Base-by-base conservation (phyloP, 2,113 vertebrate species). In the Hystrix cristata region DNA sequence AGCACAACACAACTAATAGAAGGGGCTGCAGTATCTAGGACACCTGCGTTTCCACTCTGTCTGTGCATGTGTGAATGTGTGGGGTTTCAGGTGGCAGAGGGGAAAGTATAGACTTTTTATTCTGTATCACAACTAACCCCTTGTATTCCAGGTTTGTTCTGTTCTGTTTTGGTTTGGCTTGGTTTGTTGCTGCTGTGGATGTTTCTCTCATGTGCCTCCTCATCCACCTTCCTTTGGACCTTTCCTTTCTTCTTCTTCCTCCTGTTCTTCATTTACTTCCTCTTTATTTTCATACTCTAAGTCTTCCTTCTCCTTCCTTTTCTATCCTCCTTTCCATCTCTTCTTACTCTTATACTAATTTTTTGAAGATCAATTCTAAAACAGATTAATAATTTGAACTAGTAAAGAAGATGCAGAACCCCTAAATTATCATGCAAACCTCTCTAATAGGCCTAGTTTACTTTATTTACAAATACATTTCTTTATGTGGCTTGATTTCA, bases 361-460 rank as follows among this genome's bases (percentile, higher is more conserved):
- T 92, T 82, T 46, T 48, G 10, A 94, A 94, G 53, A 82, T 38
- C n/a, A 14, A 3, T 88, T 93, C 51, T 65, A 86, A 91, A 88
- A n/a, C 31, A 1, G 2, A 43, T 74, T 53, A 11, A 8, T 43
- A 12, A 57, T 59, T 51, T 83, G 60, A 62, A 69, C 48, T 19
- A 86, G 46, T 53, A 94, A 76, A 92, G 16, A 89, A 89, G 88
- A 65, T n/a, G 19, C 72, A 78, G 48, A 90, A 64, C 55, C 23
- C 29, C 57, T 90, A 72, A 79, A 27, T 23, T 90, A 34, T 53
- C 72, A 43, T 78, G 93, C 53, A 69, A 38, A 62, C 18, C 1
- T 81, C 6, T 76, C 3, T 25, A 43, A 48, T 57, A 43, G 91
- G 43, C 7, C n/a, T 11, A 55, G 2, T 0, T 25, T 67, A 10